A percentile compares a stretch with the other conserved stretches of the same genome.
These are phyloP conservation scores for Epinephelus coioides DNA, from an alignment of 2,797 vertebrate species.

Conservation along the genomic window DNA sequence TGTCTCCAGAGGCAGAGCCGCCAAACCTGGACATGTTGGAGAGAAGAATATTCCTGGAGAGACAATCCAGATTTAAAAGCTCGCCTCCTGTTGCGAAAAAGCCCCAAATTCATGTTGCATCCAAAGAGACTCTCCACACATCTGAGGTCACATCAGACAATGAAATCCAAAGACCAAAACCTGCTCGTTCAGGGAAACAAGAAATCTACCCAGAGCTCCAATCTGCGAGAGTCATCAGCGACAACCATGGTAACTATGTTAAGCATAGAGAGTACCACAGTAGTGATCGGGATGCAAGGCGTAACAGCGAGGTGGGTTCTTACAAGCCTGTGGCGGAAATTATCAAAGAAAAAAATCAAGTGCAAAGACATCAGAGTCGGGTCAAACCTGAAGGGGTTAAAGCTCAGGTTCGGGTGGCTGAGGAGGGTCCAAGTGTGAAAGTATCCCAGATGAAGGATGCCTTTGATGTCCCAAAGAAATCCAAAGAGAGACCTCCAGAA, in stretches of 20 bases:
- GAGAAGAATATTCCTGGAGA: conserved; percentile 69
- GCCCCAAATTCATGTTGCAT: conserved; percentile 46
- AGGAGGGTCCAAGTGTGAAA: conserved; percentile 73
- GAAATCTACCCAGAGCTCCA: conserved; percentile 28
- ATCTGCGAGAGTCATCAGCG: conserved; percentile 25
- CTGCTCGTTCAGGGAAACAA: conserved; percentile 36
- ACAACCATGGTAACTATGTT: conserved; percentile 9
- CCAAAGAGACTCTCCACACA: conserved; percentile 49
- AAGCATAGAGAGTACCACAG: conserved; percentile 26
- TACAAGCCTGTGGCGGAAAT: conserved; percentile 82
- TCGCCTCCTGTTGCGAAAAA: conserved; percentile 71
- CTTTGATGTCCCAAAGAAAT: conserved; percentile 84
- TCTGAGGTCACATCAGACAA: conserved; percentile 47
- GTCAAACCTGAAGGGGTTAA: conserved; percentile 60
- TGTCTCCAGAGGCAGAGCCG: conserved; percentile 69
- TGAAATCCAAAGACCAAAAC: conserved; percentile 48
- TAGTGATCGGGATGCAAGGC: conserved; percentile 12
- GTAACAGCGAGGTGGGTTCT: conserved; percentile 52
- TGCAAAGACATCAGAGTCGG: conserved; percentile 67
- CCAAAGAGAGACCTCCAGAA: conserved; percentile 74
- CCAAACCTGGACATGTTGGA: conserved; percentile 79
- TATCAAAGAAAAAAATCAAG: conserved; percentile 78
- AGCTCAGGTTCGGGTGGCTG: conserved; percentile 50
- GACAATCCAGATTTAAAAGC: conserved; percentile 66
- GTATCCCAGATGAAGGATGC: conserved; percentile 83